Base-by-base conservation (phyloP, 2,797 vertebrate species). In the Zenarchopterus dispar region DNA sequence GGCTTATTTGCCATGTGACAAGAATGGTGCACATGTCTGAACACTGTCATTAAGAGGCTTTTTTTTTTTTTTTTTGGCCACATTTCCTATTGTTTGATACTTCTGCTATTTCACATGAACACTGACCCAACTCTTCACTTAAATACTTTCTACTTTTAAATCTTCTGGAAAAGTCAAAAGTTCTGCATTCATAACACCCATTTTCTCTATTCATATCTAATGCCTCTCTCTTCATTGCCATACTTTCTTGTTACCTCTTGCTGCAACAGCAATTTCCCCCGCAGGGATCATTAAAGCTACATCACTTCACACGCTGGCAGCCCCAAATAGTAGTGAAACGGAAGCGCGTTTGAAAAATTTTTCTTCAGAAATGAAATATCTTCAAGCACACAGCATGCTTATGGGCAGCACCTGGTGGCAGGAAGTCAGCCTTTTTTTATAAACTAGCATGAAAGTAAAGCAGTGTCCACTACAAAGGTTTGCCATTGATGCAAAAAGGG, bases 251-350 rank as follows among this genome's bases (percentile, higher is more conserved):
- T 72, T 56, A 59, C 65, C 59, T 58, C 63, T 75, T 60, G 65
- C 57, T 69, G 80, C 70, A 66, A 59, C 70, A 73, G 73, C 23
- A 17, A 58, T 85, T 79, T 80, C 36, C 56, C 70, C 76, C 77
- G 62, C 71, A 82, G 77, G 73, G 80, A 86, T 84, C 74, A 82
- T 89, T 86, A 89, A 80, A 77, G 73, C 73, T 77, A 71, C 42
- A 68, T 54, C 69, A 69, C 67, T 76, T 82, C 68, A 73, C 65
- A 75, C 55, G 72, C 54, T 72, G 60, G 45, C 60, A 84, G 66
- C 61, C 52, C 72, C 71, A 65, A 79, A 84, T 43, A 60, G 60
- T 16, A 18, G 45, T 59, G 46, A 74, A 82, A 72, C 43, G 8
- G 52, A 73, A 81, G 65, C 33, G 62, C 48, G 28, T 76, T 78